phyloP scores from a whole-genome alignment of 2,797 vertebrate species.

The Tragelaphus oryx region DNA sequence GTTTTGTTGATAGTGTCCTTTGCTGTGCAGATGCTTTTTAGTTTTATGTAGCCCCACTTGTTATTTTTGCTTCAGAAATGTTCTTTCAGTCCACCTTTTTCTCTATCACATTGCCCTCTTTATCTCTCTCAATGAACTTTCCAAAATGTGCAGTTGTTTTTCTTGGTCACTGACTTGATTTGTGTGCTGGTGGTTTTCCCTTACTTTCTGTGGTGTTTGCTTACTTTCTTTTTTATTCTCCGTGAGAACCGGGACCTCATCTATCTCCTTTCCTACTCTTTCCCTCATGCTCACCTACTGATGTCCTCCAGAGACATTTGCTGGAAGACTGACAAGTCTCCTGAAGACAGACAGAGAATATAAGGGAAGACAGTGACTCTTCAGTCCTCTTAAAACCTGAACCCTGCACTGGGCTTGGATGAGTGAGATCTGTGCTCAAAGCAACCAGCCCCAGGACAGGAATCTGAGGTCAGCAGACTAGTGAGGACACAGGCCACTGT shows the following conservation, averaged over 20 bases:
- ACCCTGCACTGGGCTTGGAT: slow-evolving; percentile 47
- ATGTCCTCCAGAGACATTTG: not conserved
- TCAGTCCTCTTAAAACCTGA: slow-evolving; percentile 31
- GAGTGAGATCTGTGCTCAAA: not conserved
- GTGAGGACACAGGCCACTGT: slow-evolving; percentile 50
- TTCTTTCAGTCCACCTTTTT: not conserved
- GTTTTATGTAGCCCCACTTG: not conserved
- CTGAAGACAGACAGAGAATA: not conserved
- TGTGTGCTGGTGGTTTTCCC: not conserved
- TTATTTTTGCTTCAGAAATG: not conserved
- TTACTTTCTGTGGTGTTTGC: not conserved
- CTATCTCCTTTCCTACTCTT: not conserved
- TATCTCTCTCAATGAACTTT: not conserved
- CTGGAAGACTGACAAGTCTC: not conserved
- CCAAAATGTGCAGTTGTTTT: not conserved
- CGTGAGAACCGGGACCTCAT: not conserved
- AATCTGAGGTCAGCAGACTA: slow-evolving; percentile 65
- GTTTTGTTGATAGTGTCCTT: not conserved
- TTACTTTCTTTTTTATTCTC: not conserved
- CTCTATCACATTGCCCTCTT: not conserved
- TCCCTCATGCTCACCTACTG: not conserved
- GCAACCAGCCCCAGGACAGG: slow-evolving; percentile 52
- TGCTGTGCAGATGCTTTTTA: not conserved
- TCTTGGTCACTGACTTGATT: not conserved
- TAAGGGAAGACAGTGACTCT: not conserved